Evolutionary conservation across 2,888 invertebrate genomes (phyloP), one percentile per base, ranked within the genome.

Genomic region (Chalcis sispes): DNA sequence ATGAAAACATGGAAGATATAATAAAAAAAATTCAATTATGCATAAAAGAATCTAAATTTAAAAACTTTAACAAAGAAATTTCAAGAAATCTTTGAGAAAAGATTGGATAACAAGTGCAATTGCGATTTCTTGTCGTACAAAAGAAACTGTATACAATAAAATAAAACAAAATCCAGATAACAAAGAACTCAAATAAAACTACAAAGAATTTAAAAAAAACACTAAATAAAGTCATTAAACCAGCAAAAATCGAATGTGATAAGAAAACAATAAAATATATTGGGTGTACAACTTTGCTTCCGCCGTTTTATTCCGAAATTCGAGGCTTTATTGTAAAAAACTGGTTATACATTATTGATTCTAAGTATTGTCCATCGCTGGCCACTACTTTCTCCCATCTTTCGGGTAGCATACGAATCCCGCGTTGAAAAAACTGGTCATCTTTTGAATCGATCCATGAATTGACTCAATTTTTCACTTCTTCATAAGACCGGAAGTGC

Each of bases 1-100:
- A 58, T 58, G 32, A 32, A 7, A 4, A 8, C 15, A 32, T 58
- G n/a, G 32, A 58, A 3, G 1, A 13, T 2, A 15, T 58, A 13
- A 32, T 58, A 15, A 58, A 58, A 58, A 25, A 58, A 32, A 58
- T 58, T 15, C 56, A 58, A 32, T n/a, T 18, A 32, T 58, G n/a
- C 13, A 29, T n/a, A n/a, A 18, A 32, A 40, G 10, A 59, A 59
- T 2, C 1, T 23, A 13, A 56, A 56, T n/a, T 52, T 20, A 4
- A 23, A 4, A 20, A 18, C 3, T 20, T 2, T 7, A 20, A 23
- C 2, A 52, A 52, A 3, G 52, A 4, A 23, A 23, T 20, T 13
- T 7, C 13, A 52, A 52, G 4, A 20, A 2, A 20, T 20, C 20
- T 2, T 1, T 29, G 0, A 56, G 56, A 8, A 56, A 56, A n/a